phyloP scores from a whole-genome alignment of 2,113 vertebrate genomes.

The Corvus cornix region DNA sequence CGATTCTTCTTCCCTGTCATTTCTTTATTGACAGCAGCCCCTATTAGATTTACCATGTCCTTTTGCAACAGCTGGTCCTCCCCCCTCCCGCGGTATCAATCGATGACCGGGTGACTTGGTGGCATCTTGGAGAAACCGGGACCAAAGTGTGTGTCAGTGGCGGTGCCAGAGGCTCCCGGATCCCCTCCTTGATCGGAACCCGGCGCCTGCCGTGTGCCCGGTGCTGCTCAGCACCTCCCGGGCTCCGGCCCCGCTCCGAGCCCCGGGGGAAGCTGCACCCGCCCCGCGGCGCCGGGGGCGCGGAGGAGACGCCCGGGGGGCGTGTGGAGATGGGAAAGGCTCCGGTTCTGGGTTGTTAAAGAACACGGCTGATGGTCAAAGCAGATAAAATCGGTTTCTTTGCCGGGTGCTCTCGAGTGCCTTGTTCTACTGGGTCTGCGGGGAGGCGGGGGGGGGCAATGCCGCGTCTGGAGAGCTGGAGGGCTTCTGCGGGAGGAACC shows the following conservation, averaged over 20 bases:
- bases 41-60: constrained; percentile 62
- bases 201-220: background rate
- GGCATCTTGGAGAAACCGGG: constrained; percentile 38
- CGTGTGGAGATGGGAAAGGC: background rate
- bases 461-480: constrained; percentile 25
- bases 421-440: constrained; percentile 27
- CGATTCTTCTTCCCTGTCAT: constrained; percentile 73
- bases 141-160: background rate
- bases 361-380: constrained; percentile 41
- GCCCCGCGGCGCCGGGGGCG: background rate
- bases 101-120: constrained; percentile 50
- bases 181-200: background rate
- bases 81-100: background rate
- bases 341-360: background rate
- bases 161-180: background rate
- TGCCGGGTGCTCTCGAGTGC: background rate
- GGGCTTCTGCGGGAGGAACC: background rate
- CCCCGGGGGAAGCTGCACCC: background rate
- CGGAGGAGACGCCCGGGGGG: background rate
- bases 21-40: constrained; percentile 60
- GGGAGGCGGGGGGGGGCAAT: background rate
- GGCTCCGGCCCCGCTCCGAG: background rate
- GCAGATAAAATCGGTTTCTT: constrained; percentile 25
- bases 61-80: constrained; percentile 48
- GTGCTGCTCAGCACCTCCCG: background rate